Evolutionary conservation across 1,140 invertebrate genomes (phyloP).

Genomic region (Melanaphis sacchari): DNA sequence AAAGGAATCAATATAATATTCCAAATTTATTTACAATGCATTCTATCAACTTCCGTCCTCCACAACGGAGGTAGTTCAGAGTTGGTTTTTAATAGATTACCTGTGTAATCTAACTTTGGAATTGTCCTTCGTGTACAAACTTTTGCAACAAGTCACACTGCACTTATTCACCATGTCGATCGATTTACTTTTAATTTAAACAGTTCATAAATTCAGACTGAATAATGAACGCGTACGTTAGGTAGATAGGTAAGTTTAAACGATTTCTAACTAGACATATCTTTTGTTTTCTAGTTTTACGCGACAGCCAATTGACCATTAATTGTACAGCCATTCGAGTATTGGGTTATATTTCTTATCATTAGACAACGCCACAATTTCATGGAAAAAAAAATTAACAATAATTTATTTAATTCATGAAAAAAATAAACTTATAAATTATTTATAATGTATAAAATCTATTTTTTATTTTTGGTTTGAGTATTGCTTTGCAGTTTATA

Average conservation of each 20-base stretch:
- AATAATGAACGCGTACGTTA: background rate
- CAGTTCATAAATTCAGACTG: background rate
- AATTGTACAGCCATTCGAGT: background rate
- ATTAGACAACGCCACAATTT: background rate
- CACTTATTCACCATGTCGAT: conserved; percentile 44
- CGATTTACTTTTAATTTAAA: background rate
- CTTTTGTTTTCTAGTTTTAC: background rate
- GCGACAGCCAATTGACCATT: background rate
- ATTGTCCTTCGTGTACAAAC: background rate
- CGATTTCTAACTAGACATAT: background rate
- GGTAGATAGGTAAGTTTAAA: background rate
- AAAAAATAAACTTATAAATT: too few species aligned
- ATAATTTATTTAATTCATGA: background rate
- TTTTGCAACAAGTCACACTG: conserved; percentile 38
- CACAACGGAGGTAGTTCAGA: background rate
- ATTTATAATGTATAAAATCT: too few species aligned
- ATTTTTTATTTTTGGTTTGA: too few species aligned
- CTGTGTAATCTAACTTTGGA: conserved; percentile 43
- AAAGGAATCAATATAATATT: background rate
- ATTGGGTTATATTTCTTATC: background rate
- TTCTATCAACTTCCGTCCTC: background rate
- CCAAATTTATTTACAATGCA: background rate
- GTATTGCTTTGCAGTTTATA: too few species aligned
- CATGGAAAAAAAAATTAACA: conserved; percentile 13
- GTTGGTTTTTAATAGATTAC: background rate